Conservation (phyloP, 2,888 invertebrate genomes). For the Iselma pallidipennis region DNA sequence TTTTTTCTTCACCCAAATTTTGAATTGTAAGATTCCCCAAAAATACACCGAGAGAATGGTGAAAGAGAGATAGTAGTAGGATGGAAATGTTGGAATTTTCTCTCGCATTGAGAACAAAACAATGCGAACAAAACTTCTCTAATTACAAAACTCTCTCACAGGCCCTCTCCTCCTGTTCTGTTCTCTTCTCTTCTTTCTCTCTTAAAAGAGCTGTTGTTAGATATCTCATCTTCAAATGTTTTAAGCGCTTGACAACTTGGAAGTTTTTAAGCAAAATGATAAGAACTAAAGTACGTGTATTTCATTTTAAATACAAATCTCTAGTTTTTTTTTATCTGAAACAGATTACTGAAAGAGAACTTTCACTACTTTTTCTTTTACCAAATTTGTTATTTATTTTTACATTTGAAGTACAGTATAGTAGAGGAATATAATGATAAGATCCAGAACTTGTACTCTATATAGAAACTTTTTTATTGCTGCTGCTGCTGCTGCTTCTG, state of each 20-base stretch:
- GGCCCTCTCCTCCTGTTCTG: neutral
- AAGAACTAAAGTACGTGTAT: neutral
- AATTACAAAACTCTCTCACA: slow-evolving; percentile 24
- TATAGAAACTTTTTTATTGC: slow-evolving; percentile 5
- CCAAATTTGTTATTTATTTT: no score
- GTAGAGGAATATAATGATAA: slow-evolving; percentile 9
- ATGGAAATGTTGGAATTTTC: slow-evolving; percentile 19
- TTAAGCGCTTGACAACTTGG: slow-evolving; percentile 8
- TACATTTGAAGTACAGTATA: no score
- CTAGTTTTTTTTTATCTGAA: no score
- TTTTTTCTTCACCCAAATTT: no score
- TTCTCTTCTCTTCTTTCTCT: neutral
- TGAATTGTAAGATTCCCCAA: no score
- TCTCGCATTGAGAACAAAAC: slow-evolving; percentile 30
- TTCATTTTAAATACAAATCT: neutral
- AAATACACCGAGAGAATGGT: no score
- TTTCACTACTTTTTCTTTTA: neutral
- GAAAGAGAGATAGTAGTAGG: no score
- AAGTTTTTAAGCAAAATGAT: slow-evolving; percentile 5
- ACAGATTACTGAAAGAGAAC: no score
- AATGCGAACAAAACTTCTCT: slow-evolving; percentile 32
- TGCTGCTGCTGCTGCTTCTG: slow-evolving; percentile 8
- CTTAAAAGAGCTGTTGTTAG: neutral
- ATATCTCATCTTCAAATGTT: slow-evolving; percentile 11
- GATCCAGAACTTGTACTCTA: slow-evolving; percentile 11